phyloP scores from a whole-genome alignment of 2,113 vertebrate species.

The Hystrix brachyura region DNA sequence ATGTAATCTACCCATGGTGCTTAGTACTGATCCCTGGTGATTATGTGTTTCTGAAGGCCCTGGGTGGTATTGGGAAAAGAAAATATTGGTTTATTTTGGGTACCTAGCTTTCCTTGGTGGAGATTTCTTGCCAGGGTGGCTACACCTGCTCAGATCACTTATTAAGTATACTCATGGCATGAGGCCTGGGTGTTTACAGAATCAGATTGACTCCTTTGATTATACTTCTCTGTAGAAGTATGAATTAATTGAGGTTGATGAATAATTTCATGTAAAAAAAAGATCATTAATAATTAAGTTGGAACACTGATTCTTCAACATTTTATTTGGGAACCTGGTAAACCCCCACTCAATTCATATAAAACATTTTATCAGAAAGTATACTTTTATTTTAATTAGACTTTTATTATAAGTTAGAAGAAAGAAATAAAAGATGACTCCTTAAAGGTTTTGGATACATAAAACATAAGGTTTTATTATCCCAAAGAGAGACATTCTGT shows the following conservation, averaged over 20 bases:
- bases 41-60: neutral
- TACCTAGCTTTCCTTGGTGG: neutral
- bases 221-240: neutral
- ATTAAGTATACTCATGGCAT: neutral
- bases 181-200: neutral
- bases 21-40: rapidly evolving
- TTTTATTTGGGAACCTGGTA: conserved; percentile 33
- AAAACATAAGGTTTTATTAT: conserved; percentile 82
- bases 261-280: neutral
- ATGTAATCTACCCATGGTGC: neutral
- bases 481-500: conserved; percentile 65
- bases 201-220: neutral
- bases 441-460: conserved; percentile 80
- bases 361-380: conserved; percentile 5
- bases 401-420: conserved; percentile 48
- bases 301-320: neutral
- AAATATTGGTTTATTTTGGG: neutral
- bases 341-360: neutral
- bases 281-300: conserved; percentile 13
- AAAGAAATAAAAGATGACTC: conserved; percentile 18
- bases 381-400: conserved; percentile 47
- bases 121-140: neutral
- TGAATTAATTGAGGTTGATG: neutral
- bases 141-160: neutral
- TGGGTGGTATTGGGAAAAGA: no score